Evolutionary conservation across 2,797 vertebrate genomes (phyloP).

Genomic region (Setipinna tenuifilis): DNA sequence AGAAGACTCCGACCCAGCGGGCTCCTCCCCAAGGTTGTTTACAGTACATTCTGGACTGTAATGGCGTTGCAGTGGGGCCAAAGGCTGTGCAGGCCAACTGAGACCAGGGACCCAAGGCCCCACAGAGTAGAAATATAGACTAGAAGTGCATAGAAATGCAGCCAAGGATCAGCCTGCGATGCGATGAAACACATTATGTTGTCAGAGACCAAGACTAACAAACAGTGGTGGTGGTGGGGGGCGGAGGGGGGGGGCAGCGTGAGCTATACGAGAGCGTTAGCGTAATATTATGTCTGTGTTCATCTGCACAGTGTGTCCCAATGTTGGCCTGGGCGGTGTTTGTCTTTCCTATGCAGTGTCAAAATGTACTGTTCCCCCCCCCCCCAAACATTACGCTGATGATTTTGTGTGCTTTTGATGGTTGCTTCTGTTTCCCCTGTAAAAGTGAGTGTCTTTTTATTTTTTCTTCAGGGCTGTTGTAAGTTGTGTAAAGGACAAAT

Average conservation of each 20-base stretch:
- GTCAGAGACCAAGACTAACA: not conserved
- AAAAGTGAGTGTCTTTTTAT: constrained; percentile 67
- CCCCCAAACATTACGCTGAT: constrained; percentile 72
- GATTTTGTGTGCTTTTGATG: constrained; percentile 88
- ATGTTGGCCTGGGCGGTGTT: constrained; percentile 88
- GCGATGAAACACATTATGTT: not conserved
- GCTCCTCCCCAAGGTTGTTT: constrained; percentile 95
- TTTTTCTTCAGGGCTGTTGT: constrained; percentile 85
- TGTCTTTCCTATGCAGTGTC: constrained; percentile 92
- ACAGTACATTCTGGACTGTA: constrained; percentile 99
- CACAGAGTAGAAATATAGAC: not conserved
- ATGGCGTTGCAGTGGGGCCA: constrained; percentile 94
- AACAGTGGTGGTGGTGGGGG: too few relatives aligned
- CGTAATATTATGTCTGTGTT: constrained; percentile 65
- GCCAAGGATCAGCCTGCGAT: constrained; percentile 1
- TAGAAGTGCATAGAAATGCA: constrained; percentile 10
- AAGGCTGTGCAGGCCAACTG: constrained; percentile 91
- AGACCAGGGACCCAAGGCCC: constrained; percentile 43
- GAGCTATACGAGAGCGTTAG: not conserved
- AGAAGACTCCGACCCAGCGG: constrained; percentile 81
- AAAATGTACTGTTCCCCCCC: constrained; percentile 82
- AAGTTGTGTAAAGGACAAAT: constrained; percentile 84
- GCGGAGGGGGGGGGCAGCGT: constrained; percentile 69
- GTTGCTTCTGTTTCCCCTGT: constrained; percentile 84
- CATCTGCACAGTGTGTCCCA: constrained; percentile 75